Base-by-base conservation (phyloP, 2,888 invertebrate species). In the Noctua janthe region DNA sequence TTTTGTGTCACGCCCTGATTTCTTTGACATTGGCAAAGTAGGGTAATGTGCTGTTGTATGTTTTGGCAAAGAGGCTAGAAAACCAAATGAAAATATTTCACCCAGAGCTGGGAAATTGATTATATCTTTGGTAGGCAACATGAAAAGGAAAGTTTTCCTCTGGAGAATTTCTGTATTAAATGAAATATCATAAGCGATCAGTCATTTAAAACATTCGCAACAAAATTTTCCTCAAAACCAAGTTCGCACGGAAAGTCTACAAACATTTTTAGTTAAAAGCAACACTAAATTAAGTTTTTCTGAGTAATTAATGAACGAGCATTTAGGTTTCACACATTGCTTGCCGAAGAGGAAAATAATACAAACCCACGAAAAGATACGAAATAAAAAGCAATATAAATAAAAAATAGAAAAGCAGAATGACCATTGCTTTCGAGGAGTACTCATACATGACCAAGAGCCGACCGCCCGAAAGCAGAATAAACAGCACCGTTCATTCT, bases 11-110 rank as follows among this genome's bases (percentile, higher is more conserved):
- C 64, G 87, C 64, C 74, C 82, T 76, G 74, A 82, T 84, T 87
- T 87, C 74, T 66, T 81, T 82, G 71, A 75, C 56, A 74, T 76
- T 81, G 67, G 11, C 74, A 77, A 87, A 87, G 81, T 83, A 85
- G 85, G 87, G 76, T 87, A 85, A 85, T 81, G 80, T 79, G 10
- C 77, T 71, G 78, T 80, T 88, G 82, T 88, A 78, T 81, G 35
- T 79, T 82, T 84, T 79, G 80, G 79, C 75, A 59, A 72, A 82
- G 51, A 67, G 51, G 64, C 56, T 73, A 74, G 72, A 73, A 74
- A 75, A 70, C 66, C 56, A 62, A 77, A 78, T 70, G 67, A 75
- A 75, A 84, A 71, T 76, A 81, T 73, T 81, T 75, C 35, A 47
- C 47, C 1, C 15, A 70, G 59, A 62, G 47, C 47, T 59, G 47